Base-by-base conservation (phyloP, 2,113 vertebrate species). In the Austrofundulus limnaeus region DNA sequence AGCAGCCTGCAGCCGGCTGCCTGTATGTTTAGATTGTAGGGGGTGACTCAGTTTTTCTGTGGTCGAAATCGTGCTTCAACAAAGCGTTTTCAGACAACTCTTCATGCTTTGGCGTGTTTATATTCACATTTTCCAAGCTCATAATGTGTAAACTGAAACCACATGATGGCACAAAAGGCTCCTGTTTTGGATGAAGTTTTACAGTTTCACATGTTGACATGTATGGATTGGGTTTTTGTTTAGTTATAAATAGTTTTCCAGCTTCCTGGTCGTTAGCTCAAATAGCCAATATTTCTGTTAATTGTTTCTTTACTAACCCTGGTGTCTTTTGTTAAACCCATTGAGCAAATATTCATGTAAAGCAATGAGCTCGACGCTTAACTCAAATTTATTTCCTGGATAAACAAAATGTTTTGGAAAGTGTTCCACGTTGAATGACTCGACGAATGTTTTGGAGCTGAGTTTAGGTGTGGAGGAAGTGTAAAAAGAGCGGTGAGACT, bases 11-110 rank as follows among this genome's bases (percentile, higher is more conserved):
- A 66, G 55, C 56, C 49, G 28, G n/a, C 59, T 52, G 48, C 53
- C 28, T 50, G 37, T 15, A 20, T 0, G 58, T 67, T 61, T 55
- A 47, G 37, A 20, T 59, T 61, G 31, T 24, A 9, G 58, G 2
- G 16, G 20, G 15, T 66, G 77, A 77, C 50, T 74, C 70, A 58
- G 53, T 64, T 43, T 56, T 62, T 66, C 66, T 77, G 34, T 2
- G 41, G 65, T 23, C 16, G 63, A 72, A 77, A 60, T 60, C 55
- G 50, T 1, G 24, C 21, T 12, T 17, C 19, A 2, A 17, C 1
- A 14, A 19, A 46, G 17, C 15, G 2, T 43, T 49, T 42, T 15
- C 23, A 24, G 61, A 20, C 17, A 16, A 9, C 5, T 24, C 25
- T 21, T 50, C 16, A 14, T 28, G 2, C 13, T 48, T 41, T 38